Conservation (phyloP, 2,797 vertebrate species). For the Spinus pinus region DNA sequence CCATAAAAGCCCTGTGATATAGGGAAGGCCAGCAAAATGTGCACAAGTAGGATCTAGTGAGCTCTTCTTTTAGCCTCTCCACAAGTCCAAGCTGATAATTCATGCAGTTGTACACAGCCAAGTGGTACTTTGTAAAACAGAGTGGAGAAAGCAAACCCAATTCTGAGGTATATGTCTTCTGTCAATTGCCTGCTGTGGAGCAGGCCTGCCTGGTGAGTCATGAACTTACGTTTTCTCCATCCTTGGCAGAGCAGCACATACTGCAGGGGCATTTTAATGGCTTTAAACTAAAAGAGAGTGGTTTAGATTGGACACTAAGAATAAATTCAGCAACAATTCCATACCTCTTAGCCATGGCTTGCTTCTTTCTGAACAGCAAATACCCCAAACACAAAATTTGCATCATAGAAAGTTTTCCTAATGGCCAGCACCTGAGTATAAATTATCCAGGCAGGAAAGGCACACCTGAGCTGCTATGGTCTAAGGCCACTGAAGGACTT, state of each 20-base stretch:
- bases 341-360: neutral
- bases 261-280: neutral
- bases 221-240: neutral
- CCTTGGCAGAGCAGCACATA: neutral
- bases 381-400: neutral
- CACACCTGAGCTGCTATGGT: neutral
- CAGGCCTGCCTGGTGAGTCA: neutral
- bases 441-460: neutral
- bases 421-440: neutral
- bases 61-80: neutral
- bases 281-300: neutral
- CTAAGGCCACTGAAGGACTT: neutral
- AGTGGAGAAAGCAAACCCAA: neutral
- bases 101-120: neutral
- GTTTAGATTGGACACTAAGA: neutral
- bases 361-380: neutral
- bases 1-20: neutral
- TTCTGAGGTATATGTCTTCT: neutral
- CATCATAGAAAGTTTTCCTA: neutral
- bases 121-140: neutral
- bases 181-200: neutral
- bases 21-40: neutral
- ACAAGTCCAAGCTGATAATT: neutral
- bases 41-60: neutral
- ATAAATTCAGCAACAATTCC: neutral